phyloP scores from a whole-genome alignment of 1,140 invertebrate genomes.

The Diachasmimorpha longicaudata region DNA sequence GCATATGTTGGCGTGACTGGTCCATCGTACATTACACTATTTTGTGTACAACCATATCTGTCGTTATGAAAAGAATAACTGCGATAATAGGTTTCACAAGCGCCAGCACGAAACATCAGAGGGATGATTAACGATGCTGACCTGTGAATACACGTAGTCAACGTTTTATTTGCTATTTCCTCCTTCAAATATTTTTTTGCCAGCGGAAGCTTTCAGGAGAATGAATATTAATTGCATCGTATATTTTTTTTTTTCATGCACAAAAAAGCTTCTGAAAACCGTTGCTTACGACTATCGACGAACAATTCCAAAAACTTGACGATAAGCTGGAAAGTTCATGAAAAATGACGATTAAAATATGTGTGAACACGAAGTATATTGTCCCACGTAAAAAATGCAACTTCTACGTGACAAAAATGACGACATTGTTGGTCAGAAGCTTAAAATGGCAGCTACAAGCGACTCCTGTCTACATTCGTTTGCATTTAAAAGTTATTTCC shows the following conservation, averaged over 20 bases:
- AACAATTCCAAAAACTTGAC: too few species aligned
- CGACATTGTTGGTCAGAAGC: too few species aligned
- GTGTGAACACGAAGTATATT: too few species aligned
- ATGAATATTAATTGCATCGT: not conserved
- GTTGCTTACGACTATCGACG: too few species aligned
- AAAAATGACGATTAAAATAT: too few species aligned
- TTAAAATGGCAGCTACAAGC: too few species aligned
- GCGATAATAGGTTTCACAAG: conserved; percentile 45
- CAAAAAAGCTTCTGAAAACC: too few species aligned
- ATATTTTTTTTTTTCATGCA: not conserved
- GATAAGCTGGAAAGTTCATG: too few species aligned
- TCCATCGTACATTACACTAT: conserved; percentile 18
- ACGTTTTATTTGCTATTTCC: not conserved
- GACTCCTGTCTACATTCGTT: too few species aligned
- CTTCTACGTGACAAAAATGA: too few species aligned
- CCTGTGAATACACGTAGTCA: not conserved
- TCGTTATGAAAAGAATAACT: conserved; percentile 45
- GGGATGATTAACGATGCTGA: conserved; percentile 41
- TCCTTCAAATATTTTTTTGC: not conserved
- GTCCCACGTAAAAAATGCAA: too few species aligned
- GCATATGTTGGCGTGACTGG: conserved; percentile 32
- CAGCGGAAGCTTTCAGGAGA: not conserved
- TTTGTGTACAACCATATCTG: not conserved
- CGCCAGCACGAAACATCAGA: conserved; percentile 36
- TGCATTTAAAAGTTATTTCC: too few species aligned